A percentile compares a stretch with the other conserved stretches of the same genome.
Evolutionary conservation across 2,113 vertebrate species (phyloP).

Genomic region (Cyanistes caeruleus): DNA sequence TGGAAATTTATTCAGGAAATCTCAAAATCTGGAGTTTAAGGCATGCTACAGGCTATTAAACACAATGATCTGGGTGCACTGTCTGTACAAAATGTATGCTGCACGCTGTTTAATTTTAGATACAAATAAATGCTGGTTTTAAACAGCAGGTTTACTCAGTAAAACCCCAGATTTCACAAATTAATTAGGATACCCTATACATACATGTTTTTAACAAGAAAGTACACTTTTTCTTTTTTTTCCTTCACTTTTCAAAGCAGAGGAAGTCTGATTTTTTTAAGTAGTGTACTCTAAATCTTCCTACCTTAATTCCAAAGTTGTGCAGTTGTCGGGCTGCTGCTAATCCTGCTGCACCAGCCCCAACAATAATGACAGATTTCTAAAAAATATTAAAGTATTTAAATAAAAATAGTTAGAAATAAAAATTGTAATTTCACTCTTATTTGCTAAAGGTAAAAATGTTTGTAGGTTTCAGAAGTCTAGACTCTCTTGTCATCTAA

Average conservation of each 20-base stretch:
- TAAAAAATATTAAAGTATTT: not conserved
- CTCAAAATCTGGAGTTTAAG: not conserved
- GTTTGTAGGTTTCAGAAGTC: not conserved
- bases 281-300: not conserved
- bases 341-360: constrained; percentile 91
- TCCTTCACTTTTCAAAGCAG: not conserved
- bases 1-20: not conserved
- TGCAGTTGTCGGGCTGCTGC: constrained; percentile 92
- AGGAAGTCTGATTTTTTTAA: not conserved
- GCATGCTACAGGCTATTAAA: not conserved
- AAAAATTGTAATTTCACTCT: not conserved
- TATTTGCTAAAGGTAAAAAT: not conserved
- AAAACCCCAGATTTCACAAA: not conserved
- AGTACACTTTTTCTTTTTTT: not conserved
- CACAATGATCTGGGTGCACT: not conserved
- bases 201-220: not conserved
- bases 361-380: constrained; percentile 91
- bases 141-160: not conserved
- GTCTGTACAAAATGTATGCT: not conserved
- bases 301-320: constrained; percentile 95
- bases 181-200: not conserved
- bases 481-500: not conserved
- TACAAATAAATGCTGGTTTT: not conserved
- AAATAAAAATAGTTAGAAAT: not conserved
- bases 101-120: not conserved